Percentiles rank a stretch among this genome's conserved stretches.
Evolutionary conservation across 2,888 invertebrate genomes (phyloP).

Genomic region (Aporophyla lueneburgensis): DNA sequence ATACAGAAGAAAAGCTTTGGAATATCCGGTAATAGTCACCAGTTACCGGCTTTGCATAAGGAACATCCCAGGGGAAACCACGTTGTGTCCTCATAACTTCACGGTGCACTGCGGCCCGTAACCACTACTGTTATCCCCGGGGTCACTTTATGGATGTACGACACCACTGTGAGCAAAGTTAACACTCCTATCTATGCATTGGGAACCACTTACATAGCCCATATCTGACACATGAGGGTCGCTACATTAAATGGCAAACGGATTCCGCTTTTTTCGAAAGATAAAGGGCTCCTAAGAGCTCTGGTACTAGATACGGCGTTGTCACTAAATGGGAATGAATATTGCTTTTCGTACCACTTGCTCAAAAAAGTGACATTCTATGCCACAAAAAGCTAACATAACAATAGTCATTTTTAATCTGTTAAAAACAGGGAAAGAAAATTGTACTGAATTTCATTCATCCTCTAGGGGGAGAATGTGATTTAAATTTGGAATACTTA

Average conservation of each 20-base stretch:
- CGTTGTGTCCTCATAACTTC: background rate
- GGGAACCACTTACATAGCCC: background rate
- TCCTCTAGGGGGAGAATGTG: too few relatives aligned
- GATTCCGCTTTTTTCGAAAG: background rate
- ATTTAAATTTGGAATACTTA: too few relatives aligned
- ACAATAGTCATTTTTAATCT: too few relatives aligned
- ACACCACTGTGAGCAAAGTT: background rate
- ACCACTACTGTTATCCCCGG: background rate
- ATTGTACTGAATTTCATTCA: too few relatives aligned
- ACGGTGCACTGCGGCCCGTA: background rate
- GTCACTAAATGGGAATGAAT: background rate
- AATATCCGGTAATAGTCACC: background rate
- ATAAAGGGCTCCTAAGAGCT: background rate
- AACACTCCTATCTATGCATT: background rate
- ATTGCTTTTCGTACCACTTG: too few relatives aligned
- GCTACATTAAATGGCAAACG: constrained; percentile 1
- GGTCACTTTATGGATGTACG: background rate
- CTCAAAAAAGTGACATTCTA: too few relatives aligned
- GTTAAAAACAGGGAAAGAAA: too few relatives aligned
- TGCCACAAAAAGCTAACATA: too few relatives aligned
- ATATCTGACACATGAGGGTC: background rate
- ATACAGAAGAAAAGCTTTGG: background rate
- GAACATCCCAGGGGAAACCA: background rate
- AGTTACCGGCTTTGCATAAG: background rate
- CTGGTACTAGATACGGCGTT: background rate